phyloP scores from a whole-genome alignment of 2,797 vertebrate genomes.

The Takifugu ocellatus region DNA sequence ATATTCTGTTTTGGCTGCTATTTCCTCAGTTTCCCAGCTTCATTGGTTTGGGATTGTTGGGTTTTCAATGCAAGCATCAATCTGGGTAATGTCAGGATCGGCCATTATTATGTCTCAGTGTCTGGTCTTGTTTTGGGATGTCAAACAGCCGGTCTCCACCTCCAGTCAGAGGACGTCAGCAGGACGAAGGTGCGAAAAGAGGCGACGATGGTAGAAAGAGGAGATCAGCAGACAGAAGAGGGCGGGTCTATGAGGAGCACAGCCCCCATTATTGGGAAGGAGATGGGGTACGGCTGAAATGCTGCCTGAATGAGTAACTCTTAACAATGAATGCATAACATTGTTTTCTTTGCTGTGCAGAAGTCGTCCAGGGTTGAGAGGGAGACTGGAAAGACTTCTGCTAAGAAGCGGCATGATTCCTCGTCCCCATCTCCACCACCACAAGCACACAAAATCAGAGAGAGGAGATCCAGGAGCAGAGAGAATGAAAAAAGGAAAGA shows the following conservation, averaged over 20 bases:
- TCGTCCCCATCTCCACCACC: conserved; percentile 63
- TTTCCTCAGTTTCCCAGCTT: too few relatives aligned
- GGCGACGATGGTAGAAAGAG: conserved; percentile 54
- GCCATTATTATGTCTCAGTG: not conserved
- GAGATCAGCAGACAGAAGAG: conserved; percentile 63
- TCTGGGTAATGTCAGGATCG: too few relatives aligned
- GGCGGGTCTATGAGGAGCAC: conserved; percentile 46
- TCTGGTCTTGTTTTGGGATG: fast-evolving
- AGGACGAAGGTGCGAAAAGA: conserved; percentile 46
- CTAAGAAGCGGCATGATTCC: conserved; percentile 59
- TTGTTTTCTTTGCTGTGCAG: conserved; percentile 27
- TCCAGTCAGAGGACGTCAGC: conserved; percentile 44
- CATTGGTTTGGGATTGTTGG: too few relatives aligned
- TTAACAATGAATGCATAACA: not conserved
- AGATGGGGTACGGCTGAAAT: conserved; percentile 51
- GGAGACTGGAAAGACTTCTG: conserved; percentile 36
- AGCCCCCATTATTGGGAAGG: conserved; percentile 48
- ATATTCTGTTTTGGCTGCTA: too few relatives aligned
- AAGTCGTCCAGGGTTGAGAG: conserved; percentile 54
- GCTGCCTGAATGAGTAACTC: not conserved
- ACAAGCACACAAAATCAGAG: conserved; percentile 38
- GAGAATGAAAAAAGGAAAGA: conserved; percentile 14
- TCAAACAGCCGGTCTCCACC: conserved; percentile 59
- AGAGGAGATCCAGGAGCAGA: conserved; percentile 24
- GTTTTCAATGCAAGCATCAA: too few relatives aligned